Base-by-base conservation (phyloP, 30 jellyfish, hydroid and myxozoan species). In the Catostylus mosaicus region DNA sequence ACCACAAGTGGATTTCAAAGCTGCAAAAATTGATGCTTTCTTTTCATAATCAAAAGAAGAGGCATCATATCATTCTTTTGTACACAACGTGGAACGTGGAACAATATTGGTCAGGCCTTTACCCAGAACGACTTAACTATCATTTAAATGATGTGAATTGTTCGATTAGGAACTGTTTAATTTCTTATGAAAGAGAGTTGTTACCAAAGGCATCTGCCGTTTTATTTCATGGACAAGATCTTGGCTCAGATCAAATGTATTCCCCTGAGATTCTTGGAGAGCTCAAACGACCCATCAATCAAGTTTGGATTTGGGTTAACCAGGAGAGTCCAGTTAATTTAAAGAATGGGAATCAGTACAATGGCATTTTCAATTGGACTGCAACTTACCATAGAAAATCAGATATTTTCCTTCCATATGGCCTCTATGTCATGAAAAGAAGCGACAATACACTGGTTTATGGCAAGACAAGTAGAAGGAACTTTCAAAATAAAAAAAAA, bases 291-390 rank as follows among this genome's bases (percentile, higher is more conserved):
- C 81, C 78, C 27, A 38, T 67, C 20, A 36, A 88, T 54, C 99
- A 94, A 52, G 47, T 90, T 8, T 94, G 99, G 99, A 31, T 94
- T 1, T 94, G 90, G 90, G 90, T 96, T 32, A 94, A 82, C 73
- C 99, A 94, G 51, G 97, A 94, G 45, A 82, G 95, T 40, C 99
- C 99, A 47, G 50, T 51, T 24, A 89, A 82, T 71, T 40, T 88
- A 29, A 50, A 83, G 29, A 77, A 40, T 30, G 30, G 67, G 19
- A 73, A 60, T 14, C 40, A 60, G 43, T 94, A 86, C 43, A 77
- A 87, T 75, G 90, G 93, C 27, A 35, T 88, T 11, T 94, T 94
- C 75, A 94, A 94, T 48, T 94, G 99, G 99, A 94, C 99, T 24
- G 94, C 94, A 86, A 88, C 96, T 14, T 94, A 89, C 62, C 80